Percentiles rank a stretch among this genome's conserved stretches.
These are phyloP conservation scores for Corvus cornix DNA, from an alignment of 2,113 vertebrate species.

Conservation along the genomic window DNA sequence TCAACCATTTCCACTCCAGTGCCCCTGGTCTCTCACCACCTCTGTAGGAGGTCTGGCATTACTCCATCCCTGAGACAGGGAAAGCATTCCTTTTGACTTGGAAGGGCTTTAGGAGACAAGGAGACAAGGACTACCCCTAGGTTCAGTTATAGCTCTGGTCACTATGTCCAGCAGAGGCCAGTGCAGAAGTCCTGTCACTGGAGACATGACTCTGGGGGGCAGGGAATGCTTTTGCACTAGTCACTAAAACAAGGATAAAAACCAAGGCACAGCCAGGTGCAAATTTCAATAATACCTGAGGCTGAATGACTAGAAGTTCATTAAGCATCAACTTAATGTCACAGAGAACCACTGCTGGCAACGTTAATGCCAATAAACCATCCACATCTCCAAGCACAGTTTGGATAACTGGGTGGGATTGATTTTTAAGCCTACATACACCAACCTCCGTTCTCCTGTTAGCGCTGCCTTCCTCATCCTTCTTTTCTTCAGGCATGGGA, in stretches of 20 bases:
- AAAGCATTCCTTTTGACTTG: background rate
- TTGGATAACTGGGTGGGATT: background rate
- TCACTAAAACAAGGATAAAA: background rate
- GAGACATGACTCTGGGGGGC: background rate
- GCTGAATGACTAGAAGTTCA: background rate
- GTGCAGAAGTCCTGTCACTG: background rate
- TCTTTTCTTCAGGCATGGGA: slow-evolving; percentile 78
- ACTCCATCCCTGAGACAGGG: background rate
- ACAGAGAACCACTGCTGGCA: background rate
- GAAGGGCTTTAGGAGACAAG: background rate
- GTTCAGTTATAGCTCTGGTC: background rate
- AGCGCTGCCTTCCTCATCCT: slow-evolving; percentile 92
- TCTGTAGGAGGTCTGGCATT: background rate
- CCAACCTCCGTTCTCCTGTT: slow-evolving; percentile 87
- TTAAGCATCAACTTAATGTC: background rate
- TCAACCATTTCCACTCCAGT: background rate
- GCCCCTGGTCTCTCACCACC: background rate
- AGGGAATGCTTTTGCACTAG: background rate
- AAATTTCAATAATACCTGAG: background rate
- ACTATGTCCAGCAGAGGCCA: background rate
- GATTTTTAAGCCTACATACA: background rate
- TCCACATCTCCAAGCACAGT: background rate
- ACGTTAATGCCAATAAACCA: rapidly evolving
- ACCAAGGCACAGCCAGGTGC: background rate
- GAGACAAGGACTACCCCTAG: background rate